A percentile compares a stretch with the other conserved stretches of the same genome.
These are phyloP conservation scores for Melanchra persicariae DNA, from an alignment of 2,888 invertebrate species.

Conservation along the genomic window DNA sequence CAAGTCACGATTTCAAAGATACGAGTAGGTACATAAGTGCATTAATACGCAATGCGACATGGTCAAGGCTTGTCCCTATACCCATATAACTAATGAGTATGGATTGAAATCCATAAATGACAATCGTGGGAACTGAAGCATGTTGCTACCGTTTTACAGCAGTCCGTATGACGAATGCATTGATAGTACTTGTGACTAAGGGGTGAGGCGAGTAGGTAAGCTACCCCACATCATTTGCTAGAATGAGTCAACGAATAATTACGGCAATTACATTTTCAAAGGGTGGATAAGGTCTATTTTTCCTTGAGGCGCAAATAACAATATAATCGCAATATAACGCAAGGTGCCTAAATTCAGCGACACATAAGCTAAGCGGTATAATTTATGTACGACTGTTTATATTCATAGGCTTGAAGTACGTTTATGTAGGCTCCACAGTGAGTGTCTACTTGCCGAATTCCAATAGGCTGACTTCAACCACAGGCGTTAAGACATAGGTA, in stretches of 20 bases:
- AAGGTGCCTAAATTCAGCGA: not conserved
- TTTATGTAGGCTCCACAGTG: not conserved
- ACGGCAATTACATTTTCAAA: not conserved
- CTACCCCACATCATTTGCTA: not conserved
- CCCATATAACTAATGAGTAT: not conserved
- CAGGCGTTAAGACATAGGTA: no score
- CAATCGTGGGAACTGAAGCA: constrained; percentile 29
- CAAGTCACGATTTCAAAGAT: constrained; percentile 19
- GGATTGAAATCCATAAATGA: constrained; percentile 23
- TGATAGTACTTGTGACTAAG: not conserved
- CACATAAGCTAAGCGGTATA: not conserved
- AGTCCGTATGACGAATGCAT: constrained; percentile 7
- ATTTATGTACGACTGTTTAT: not conserved
- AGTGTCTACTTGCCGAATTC: no score
- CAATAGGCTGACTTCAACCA: no score
- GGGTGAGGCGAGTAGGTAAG: no score
- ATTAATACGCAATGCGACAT: constrained; percentile 5
- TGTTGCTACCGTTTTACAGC: not conserved
- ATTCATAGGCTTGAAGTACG: not conserved
- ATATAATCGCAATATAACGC: not conserved
- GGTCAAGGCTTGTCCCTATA: constrained; percentile 3
- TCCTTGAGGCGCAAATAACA: no score
- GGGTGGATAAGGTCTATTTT: not conserved
- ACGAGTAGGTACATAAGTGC: constrained; percentile 11
- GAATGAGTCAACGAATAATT: constrained; percentile 2